Base-by-base conservation (phyloP, 2,797 vertebrate species). In the Gymnothorax reevesii region DNA sequence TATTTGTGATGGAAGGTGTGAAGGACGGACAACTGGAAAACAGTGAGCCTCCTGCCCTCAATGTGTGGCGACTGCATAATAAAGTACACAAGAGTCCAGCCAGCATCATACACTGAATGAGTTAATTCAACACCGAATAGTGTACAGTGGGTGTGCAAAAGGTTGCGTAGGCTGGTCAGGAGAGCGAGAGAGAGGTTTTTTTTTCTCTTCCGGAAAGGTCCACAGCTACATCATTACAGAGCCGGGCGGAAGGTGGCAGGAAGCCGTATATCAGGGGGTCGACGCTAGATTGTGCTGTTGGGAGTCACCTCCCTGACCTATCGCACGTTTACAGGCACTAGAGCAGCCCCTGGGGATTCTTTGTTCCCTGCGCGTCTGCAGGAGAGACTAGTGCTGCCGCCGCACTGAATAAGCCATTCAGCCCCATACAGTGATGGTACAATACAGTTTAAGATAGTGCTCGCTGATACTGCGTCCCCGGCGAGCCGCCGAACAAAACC, bases 311-410 rank as follows among this genome's bases (percentile, higher is more conserved):
- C 91, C 86, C 91, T 97, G 96, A 97, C 96, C 96, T 96, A 93
- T 96, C 94, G 94, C 96, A 97, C 95, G 92, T 96, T 96, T 92
- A 94, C 93, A 96, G 95, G 93, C 92, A 94, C 93, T 95, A 91
- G 93, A 94, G 93, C 89, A 90, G 89, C 85, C 90, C 92, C 60
- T 71, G 69, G 88, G 92, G 87, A 91, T 83, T 25, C 93, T 94
- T 94, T 94, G 93, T 95, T 92, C 89, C 85, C 88, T 80, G 89
- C 88, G 86, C 87, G 87, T 88, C 88, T 88, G 86, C 52, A 13
- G 79, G 87, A 20, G 82, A 89, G 88, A 83, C 87, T 88, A 88
- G 88, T 89, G 86, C 88, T 89, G 90, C 90, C 90, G 84, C 90
- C 90, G 83, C 86, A 84, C 89, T 94, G 92, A 94, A 94, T 92